Percentiles rank a stretch among this genome's conserved stretches.
phyloP scores from a whole-genome alignment of 2,113 vertebrate genomes.

The Pseudois nayaur region DNA sequence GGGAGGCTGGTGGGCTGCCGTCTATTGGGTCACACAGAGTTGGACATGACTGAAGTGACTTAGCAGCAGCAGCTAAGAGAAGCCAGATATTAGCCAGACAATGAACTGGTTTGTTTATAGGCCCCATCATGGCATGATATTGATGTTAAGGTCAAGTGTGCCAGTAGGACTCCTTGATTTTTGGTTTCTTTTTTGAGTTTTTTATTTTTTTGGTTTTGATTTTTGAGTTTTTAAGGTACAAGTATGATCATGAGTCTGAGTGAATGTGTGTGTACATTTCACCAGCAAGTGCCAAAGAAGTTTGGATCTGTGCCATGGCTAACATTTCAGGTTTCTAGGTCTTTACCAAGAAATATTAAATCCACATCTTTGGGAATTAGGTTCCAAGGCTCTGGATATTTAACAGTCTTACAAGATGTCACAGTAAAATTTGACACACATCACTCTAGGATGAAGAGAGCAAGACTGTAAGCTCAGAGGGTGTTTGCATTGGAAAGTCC shows the following conservation, averaged over 20 bases:
- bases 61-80: too few relatives aligned
- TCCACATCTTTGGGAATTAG: neutral
- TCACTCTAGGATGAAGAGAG: neutral
- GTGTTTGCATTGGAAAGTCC: neutral
- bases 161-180: too few relatives aligned
- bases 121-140: too few relatives aligned
- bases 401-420: neutral
- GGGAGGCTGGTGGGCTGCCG: too few relatives aligned
- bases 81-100: too few relatives aligned
- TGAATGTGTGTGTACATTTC: neutral
- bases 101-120: too few relatives aligned
- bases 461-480: neutral
- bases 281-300: neutral
- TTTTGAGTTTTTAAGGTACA: neutral
- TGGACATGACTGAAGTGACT: too few relatives aligned
- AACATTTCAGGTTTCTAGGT: neutral
- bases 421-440: neutral
- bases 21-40: too few relatives aligned
- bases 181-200: too few relatives aligned
- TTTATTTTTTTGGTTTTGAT: too few relatives aligned
- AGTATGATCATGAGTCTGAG: neutral
- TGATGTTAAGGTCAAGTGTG: too few relatives aligned
- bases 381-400: neutral
- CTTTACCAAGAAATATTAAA: neutral
- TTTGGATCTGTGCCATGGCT: neutral